Conservation (phyloP, 2,113 vertebrate species). For the Petaurus breviceps region DNA sequence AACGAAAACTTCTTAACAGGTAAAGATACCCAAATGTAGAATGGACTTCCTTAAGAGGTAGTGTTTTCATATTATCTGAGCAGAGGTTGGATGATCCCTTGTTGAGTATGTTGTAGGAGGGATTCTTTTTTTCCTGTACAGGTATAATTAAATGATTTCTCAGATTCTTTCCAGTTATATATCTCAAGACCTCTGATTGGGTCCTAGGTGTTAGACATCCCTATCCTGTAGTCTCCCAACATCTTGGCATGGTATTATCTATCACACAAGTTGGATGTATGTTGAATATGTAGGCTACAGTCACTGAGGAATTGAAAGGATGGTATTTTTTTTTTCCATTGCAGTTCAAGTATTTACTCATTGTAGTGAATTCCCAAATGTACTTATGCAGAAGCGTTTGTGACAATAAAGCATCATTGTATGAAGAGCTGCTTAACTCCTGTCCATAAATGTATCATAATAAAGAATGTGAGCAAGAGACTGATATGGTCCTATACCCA, state of each 20-base stretch:
- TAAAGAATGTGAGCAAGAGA: neutral
- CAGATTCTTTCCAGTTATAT: neutral
- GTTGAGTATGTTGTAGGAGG: neutral
- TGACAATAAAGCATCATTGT: neutral
- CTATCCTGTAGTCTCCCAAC: neutral
- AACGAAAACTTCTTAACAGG: neutral
- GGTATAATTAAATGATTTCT: neutral
- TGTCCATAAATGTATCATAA: neutral
- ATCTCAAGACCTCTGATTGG: neutral
- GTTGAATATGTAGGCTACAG: neutral
- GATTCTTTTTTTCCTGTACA: neutral
- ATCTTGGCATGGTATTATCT: neutral
- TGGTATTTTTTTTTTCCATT: neutral
- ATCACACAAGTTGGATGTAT: neutral
- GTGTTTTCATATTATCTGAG: neutral
- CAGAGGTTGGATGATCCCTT: neutral
- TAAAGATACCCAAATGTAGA: neutral
- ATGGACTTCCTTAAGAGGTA: neutral
- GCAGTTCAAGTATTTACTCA: neutral
- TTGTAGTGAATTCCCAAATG: neutral
- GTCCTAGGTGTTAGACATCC: neutral
- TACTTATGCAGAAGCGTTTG: neutral
- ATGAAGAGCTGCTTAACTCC: neutral
- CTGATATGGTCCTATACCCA: neutral
- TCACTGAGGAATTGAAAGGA: neutral